Conservation (phyloP, 2,797 vertebrate genomes). For the Pangasius larnaudii region DNA sequence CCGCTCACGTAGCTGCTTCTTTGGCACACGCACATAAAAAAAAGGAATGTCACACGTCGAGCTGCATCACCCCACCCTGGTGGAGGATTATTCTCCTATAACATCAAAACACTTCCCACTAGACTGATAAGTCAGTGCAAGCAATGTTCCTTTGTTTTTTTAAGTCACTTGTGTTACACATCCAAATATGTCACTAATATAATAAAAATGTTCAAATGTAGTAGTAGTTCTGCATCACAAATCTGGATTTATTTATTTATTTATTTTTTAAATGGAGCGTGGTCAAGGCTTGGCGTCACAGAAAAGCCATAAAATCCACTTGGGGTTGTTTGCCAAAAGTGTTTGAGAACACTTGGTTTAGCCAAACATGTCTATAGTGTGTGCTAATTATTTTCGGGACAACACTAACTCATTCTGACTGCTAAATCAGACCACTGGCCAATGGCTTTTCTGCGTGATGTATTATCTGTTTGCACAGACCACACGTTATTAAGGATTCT, state of each 20-base stretch:
- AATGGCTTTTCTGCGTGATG: neutral
- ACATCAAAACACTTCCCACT: too few species aligned
- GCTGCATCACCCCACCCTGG: too few species aligned
- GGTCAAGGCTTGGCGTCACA: neutral
- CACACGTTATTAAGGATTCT: neutral
- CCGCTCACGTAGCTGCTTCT: neutral
- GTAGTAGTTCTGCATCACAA: neutral
- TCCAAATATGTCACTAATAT: neutral
- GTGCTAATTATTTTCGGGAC: neutral
- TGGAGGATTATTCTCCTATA: neutral
- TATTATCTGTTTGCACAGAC: neutral
- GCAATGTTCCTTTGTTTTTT: neutral
- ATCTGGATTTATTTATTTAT: neutral
- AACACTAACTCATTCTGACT: neutral
- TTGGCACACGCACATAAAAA: too few species aligned
- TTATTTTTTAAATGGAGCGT: too few species aligned
- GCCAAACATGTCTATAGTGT: neutral
- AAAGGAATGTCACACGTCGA: neutral
- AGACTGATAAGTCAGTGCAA: neutral
- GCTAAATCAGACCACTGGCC: neutral
- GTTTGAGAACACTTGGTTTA: neutral
- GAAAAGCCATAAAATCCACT: neutral
- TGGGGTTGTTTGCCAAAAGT: neutral
- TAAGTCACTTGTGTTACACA: neutral
- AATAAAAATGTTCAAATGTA: neutral